Percentiles rank a stretch among this genome's conserved stretches.
These are phyloP conservation scores for Synodontis membranacea DNA, from an alignment of 2,113 vertebrate genomes.

Conservation along the genomic window DNA sequence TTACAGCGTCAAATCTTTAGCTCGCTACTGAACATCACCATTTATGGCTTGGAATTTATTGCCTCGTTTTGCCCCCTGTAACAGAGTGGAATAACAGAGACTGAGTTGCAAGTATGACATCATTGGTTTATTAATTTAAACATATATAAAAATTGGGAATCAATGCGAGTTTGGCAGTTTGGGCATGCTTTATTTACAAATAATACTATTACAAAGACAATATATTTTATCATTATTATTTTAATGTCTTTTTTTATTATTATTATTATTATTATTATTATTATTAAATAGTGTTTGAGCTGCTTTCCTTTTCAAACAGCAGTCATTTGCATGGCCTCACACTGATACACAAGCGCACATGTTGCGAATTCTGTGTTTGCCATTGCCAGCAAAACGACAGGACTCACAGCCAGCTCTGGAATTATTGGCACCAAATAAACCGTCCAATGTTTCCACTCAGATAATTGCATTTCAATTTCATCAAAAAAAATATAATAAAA, in stretches of 20 bases:
- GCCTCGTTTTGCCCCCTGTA: not conserved
- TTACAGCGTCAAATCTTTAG: not conserved
- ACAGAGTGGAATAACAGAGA: not conserved
- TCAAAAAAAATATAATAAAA: not conserved
- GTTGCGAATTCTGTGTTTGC: not conserved
- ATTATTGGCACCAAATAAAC: not conserved
- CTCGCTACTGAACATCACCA: not conserved
- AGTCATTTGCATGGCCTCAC: not conserved
- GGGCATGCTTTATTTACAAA: conserved; percentile 1
- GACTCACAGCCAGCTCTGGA: conserved; percentile 41
- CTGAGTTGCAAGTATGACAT: not conserved
- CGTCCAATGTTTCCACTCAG: not conserved
- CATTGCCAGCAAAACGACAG: conserved; percentile 54
- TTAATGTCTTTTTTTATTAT: not conserved
- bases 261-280: not conserved
- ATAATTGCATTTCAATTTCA: not conserved
- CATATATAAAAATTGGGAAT: not conserved
- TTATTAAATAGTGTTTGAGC: conserved; percentile 15
- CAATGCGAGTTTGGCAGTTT: not conserved
- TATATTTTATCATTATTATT: not conserved
- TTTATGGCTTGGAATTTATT: not conserved
- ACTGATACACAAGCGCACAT: not conserved
- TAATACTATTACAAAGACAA: not conserved
- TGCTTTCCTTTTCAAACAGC: conserved; percentile 1
- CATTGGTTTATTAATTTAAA: not conserved